phyloP scores from a whole-genome alignment of 2,888 invertebrate species.

The Steinernema hermaphroditum region DNA sequence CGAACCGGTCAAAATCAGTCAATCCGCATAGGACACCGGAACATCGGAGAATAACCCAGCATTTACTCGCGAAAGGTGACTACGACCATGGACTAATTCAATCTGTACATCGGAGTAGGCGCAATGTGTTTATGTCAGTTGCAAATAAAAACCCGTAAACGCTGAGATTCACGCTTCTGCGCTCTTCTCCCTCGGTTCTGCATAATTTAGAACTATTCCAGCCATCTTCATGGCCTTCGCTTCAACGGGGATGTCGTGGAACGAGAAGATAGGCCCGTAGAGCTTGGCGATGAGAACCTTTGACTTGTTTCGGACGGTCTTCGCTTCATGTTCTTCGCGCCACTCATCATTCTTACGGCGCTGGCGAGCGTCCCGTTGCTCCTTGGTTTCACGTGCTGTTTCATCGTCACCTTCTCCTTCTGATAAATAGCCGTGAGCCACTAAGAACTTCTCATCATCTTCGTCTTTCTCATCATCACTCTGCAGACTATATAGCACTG shows the following conservation, averaged over 20 bases:
- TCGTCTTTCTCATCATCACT: constrained; percentile 47
- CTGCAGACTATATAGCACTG: constrained; percentile 35
- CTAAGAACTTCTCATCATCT: constrained; percentile 58
- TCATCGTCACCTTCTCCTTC: constrained; percentile 58
- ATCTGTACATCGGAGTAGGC: no score
- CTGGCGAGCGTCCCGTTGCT: constrained; percentile 17
- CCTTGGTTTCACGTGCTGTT: constrained; percentile 15
- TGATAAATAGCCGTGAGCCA: constrained; percentile 63
- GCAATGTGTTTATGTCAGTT: no score
- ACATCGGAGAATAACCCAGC: no score
- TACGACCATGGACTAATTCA: no score
- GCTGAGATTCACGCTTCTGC: no score
- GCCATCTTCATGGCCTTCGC: constrained; percentile 11
- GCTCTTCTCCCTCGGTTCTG: not conserved
- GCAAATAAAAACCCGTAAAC: no score
- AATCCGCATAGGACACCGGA: no score
- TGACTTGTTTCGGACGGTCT: constrained; percentile 24
- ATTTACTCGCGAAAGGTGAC: no score
- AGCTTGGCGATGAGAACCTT: not conserved
- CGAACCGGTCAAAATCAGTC: no score
- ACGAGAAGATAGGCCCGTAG: constrained; percentile 22
- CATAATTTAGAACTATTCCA: constrained; percentile 17
- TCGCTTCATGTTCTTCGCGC: constrained; percentile 16
- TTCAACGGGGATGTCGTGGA: constrained; percentile 2
- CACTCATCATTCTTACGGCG: constrained; percentile 24